Evolutionary conservation across 1,140 invertebrate species (phyloP), one percentile per base, ranked within the genome.

Genomic region (Olivierus martensii): DNA sequence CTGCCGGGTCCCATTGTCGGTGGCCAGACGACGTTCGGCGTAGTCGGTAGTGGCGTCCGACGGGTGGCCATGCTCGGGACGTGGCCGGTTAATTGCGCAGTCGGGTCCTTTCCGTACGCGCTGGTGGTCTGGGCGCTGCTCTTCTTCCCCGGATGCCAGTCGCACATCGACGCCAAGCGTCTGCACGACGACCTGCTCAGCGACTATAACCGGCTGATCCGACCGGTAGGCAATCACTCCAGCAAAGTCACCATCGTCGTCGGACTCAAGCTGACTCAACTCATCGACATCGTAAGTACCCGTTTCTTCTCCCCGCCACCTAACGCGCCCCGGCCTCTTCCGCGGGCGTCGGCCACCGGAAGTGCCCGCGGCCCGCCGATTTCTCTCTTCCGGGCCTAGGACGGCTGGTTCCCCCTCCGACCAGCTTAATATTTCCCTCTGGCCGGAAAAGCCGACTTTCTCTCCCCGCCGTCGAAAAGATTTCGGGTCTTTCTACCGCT

Each of bases 241-340:
- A 70, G 76, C 43, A 70, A 69, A 56, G 62, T 76, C 12, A 67
- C 62, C 10, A 71, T 76, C 21, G 67, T 67, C 49, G 62, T 76
- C 49, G 73, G 73, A n/a, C 67, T 76, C 15, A 67, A 72, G 46
- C 61, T 76, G 28, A 70, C 74, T 10, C 75, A 76, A 59, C 67
- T 76, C 46, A 73, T 76, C 28, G 74, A 76, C 55, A 70, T 76
- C 28, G 74, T 76, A 66, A 71, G 73, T 73, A 18, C 2, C 4
- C 17, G 4, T 22, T 43, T 7, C 41, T 22, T 22, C 28, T 28
- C 28, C 9, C 28, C 9, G 4, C 9, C 28, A 6, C 28, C 28
- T 28, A n/a, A n/a, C n/a, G n/a, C n/a, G n/a, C n/a, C n/a, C 9
- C 28, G 4, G 4, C 28, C 28, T 28, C 28, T 6, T 28, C 28